phyloP scores from a whole-genome alignment of 2,113 vertebrate species.

The Amblyornis subalaris region DNA sequence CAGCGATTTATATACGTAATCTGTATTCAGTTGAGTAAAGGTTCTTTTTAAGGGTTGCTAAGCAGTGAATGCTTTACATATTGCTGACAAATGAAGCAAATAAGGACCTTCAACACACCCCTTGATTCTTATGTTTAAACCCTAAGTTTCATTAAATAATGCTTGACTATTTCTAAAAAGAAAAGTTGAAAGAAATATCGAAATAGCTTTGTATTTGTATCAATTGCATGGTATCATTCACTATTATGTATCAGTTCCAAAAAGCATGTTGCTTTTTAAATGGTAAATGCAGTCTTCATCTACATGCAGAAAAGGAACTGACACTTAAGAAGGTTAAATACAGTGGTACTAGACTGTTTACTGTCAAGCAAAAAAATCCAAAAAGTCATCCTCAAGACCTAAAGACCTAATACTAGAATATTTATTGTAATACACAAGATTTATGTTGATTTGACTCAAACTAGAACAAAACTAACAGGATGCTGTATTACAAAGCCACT shows the following conservation, averaged over 20 bases:
- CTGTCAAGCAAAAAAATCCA: background rate
- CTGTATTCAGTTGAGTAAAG: background rate
- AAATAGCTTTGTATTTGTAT: constrained; percentile 38
- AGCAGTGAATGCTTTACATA: constrained; percentile 11
- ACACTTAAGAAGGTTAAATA: background rate
- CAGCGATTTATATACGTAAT: background rate
- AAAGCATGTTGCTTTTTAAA: constrained; percentile 52
- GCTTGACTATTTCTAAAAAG: background rate
- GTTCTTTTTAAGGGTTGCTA: background rate
- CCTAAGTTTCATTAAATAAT: background rate
- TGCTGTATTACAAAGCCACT: background rate
- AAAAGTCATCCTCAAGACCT: background rate
- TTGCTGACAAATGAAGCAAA: constrained; percentile 5
- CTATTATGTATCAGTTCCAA: background rate
- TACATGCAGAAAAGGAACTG: constrained; percentile 32
- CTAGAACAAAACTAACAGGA: background rate
- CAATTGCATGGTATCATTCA: constrained; percentile 37
- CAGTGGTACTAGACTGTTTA: background rate
- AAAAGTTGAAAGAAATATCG: background rate
- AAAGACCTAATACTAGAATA: background rate
- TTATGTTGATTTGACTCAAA: background rate
- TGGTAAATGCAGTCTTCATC: constrained; percentile 3
- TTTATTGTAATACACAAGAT: background rate
- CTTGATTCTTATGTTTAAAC: background rate
- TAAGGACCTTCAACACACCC: background rate